Base-by-base conservation (phyloP, 1,140 invertebrate genomes). In the Panulirus ornatus region DNA sequence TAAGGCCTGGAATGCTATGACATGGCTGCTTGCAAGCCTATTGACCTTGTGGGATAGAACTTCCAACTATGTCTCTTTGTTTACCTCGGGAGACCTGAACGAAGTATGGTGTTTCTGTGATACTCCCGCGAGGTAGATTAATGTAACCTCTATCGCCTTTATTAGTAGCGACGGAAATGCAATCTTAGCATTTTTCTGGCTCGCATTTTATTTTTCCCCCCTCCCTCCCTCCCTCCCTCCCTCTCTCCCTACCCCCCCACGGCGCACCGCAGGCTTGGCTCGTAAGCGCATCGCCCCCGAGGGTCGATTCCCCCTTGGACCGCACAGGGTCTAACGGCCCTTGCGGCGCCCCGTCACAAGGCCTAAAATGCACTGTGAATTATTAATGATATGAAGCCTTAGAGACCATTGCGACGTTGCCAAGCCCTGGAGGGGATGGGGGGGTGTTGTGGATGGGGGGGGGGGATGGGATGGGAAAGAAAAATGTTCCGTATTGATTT, bases 401-500 rank as follows among this genome's bases (percentile, higher is more conserved):
- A 87, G 73, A 75, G 71, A 87, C 84, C 73, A 54, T 22, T 22
- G 82, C 82, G 81, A 83, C 84, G 66, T 86, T 86, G 84, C 84
- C 73, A 76, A 79, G 84, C 47, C 47, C n/a, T n/a, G n/a, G n/a
- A n/a, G n/a, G n/a, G n/a, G n/a, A n/a, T n/a, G n/a, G n/a, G n/a
- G n/a, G n/a, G n/a, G n/a, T n/a, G n/a, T n/a, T n/a, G n/a, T n/a
- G n/a, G n/a, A n/a, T n/a, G n/a, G n/a, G n/a, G n/a, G n/a, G 63
- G 44, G 51, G 47, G 51, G 73, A 84, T 84, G 73, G 51, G 22
- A 84, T 84, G 73, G 51, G 22, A 73, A 54, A 78, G 73, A 87
- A 87, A 87, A 87, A 87, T 78, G 84, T 63, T 47, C 73, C 73
- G 30, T 87, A 87, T 87, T 87, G 84, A 87, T 87, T 87, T 87